Evolutionary conservation across 35 echinoderm and acorn worm genomes (phyloP).

Genomic region (Antedon bifida): DNA sequence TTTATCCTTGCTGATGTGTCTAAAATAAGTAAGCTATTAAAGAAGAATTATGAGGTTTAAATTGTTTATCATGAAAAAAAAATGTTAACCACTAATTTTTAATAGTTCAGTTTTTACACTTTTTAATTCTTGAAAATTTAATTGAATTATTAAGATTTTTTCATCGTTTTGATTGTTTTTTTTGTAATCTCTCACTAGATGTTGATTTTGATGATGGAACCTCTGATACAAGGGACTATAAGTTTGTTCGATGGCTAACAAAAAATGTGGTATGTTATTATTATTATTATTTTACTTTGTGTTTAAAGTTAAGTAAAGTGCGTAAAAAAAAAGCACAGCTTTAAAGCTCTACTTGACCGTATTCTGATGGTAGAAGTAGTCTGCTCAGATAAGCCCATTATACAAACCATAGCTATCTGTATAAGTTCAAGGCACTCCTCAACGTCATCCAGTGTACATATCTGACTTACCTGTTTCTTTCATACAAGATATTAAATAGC

Average conservation of each 20-base stretch:
- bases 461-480: too few species aligned
- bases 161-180: background rate
- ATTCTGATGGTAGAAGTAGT: too few species aligned
- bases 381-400: too few species aligned
- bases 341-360: too few species aligned
- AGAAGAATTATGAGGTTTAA: background rate
- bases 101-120: background rate
- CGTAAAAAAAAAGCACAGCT: too few species aligned
- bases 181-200: conserved; percentile 67
- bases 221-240: conserved; percentile 39
- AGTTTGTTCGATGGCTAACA: conserved; percentile 66
- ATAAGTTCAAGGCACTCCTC: too few species aligned
- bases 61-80: background rate
- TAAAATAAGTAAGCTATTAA: conserved; percentile 35
- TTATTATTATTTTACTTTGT: background rate
- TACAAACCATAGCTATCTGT: too few species aligned
- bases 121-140: too few species aligned
- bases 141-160: background rate
- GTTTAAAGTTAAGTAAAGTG: too few species aligned
- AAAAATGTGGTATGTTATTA: conserved; percentile 48
- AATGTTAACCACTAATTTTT: background rate
- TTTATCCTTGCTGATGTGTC: conserved; percentile 72
- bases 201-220: conserved; percentile 59
- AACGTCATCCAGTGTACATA: too few species aligned
- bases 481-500: too few species aligned